Evolutionary conservation across 2,888 invertebrate genomes (phyloP).

Genomic region (Lapara coniferarum): DNA sequence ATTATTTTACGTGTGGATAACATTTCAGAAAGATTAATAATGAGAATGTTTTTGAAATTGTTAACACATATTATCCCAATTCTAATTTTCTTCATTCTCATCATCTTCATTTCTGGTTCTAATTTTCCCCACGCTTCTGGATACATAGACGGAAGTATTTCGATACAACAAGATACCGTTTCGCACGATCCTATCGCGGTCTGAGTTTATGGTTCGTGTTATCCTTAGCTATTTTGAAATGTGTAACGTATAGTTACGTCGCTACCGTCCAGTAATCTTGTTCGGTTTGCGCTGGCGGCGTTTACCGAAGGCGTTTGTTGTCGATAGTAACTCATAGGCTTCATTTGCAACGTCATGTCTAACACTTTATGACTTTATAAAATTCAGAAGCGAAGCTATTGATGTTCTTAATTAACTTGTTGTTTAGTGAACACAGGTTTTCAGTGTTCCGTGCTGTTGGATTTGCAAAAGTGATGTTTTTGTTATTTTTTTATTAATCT

Average conservation of each 20-base stretch:
- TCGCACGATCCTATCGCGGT: conserved; percentile 14
- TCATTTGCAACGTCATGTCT: conserved; percentile 20
- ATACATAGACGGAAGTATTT: background rate
- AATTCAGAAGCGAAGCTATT: background rate
- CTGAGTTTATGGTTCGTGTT: conserved; percentile 18
- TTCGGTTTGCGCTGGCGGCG: conserved; percentile 15
- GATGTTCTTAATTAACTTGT: conserved; percentile 19
- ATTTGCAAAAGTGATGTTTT: background rate
- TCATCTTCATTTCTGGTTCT: no score
- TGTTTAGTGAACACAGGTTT: background rate
- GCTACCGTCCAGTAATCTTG: conserved; percentile 18
- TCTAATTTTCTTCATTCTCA: no score
- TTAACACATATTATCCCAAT: no score
- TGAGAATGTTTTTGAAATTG: no score
- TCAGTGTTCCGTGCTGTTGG: background rate
- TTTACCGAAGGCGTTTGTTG: conserved; percentile 25
- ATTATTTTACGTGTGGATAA: no score
- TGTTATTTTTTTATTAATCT: no score
- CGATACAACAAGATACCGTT: conserved; percentile 1
- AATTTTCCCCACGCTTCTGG: background rate
- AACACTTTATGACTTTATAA: conserved; percentile 16
- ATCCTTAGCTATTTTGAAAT: conserved; percentile 4
- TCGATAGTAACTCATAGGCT: conserved; percentile 33
- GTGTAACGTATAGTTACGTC: conserved; percentile 9
- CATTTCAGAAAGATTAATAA: no score